Conservation (phyloP, 1,140 invertebrate species). For the Aplysia californica region DNA sequence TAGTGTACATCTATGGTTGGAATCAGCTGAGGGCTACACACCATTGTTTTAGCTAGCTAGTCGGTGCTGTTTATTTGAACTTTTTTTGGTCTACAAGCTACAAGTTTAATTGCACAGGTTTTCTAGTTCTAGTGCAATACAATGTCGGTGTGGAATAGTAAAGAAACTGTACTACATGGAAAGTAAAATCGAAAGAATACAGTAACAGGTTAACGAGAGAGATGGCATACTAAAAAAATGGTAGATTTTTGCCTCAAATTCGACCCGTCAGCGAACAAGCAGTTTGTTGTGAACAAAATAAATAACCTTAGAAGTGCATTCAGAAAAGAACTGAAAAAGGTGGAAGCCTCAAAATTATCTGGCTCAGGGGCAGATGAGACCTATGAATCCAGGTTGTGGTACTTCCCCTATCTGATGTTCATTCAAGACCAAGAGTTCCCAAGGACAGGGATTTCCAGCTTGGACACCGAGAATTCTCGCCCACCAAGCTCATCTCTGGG, state of each 20-base stretch:
- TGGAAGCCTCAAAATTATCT: neutral
- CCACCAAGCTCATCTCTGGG: too few relatives aligned
- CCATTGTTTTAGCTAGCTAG: too few relatives aligned
- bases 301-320: neutral
- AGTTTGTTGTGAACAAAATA: neutral
- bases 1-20: too few relatives aligned
- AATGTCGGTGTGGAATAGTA: too few relatives aligned
- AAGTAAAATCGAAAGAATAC: neutral
- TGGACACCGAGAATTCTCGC: neutral
- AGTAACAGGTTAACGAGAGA: neutral
- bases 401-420: neutral
- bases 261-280: neutral
- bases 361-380: neutral
- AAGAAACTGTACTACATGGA: neutral
- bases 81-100: too few relatives aligned
- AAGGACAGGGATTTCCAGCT: neutral
- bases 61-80: too few relatives aligned
- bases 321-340: neutral
- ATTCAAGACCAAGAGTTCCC: neutral
- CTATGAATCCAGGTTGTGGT: neutral
- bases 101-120: too few relatives aligned
- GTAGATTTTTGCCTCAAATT: neutral
- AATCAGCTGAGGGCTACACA: too few relatives aligned
- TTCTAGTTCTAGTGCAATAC: too few relatives aligned
- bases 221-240: neutral